Conservation (phyloP, 1,140 invertebrate species). For the Tribolium madens region DNA sequence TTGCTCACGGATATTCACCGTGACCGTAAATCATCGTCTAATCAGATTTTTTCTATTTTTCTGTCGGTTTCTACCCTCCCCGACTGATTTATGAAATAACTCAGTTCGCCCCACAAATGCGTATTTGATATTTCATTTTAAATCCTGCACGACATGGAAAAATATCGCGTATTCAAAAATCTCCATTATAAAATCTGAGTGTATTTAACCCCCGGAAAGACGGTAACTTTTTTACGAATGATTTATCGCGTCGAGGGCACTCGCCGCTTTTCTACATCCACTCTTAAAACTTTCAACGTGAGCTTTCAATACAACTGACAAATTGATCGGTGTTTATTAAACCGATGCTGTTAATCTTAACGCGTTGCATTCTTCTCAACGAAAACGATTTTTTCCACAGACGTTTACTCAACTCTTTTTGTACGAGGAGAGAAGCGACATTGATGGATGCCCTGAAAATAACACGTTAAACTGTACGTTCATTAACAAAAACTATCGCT, state of each 20-base stretch:
- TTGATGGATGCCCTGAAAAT: slow-evolving; percentile 29
- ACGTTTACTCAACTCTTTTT: slow-evolving; percentile 34
- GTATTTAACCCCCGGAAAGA: slow-evolving; percentile 14
- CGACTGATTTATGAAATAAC: slow-evolving; percentile 29
- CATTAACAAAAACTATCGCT: slow-evolving; percentile 35
- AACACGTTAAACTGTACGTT: slow-evolving; percentile 33
- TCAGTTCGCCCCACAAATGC: slow-evolving; percentile 15
- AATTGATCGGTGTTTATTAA: slow-evolving; percentile 38
- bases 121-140: slow-evolving; percentile 21
- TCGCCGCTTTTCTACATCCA: slow-evolving; percentile 4
- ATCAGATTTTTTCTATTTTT: slow-evolving; percentile 38
- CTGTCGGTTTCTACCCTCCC: not conserved
- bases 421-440: not conserved
- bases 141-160: slow-evolving; percentile 2
- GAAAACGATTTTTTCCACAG: not conserved
- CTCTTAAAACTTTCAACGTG: slow-evolving; percentile 29
- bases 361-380: slow-evolving; percentile 7
- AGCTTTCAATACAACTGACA: slow-evolving; percentile 36
- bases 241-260: not conserved
- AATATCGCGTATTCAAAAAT: not conserved
- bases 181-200: slow-evolving; percentile 33
- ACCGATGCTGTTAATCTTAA: slow-evolving; percentile 23
- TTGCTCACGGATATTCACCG: slow-evolving; percentile 28
- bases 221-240: slow-evolving; percentile 26
- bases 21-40: slow-evolving; percentile 28